Evolutionary conservation across 2,888 invertebrate species (phyloP).

Genomic region (Chironomus tentans): DNA sequence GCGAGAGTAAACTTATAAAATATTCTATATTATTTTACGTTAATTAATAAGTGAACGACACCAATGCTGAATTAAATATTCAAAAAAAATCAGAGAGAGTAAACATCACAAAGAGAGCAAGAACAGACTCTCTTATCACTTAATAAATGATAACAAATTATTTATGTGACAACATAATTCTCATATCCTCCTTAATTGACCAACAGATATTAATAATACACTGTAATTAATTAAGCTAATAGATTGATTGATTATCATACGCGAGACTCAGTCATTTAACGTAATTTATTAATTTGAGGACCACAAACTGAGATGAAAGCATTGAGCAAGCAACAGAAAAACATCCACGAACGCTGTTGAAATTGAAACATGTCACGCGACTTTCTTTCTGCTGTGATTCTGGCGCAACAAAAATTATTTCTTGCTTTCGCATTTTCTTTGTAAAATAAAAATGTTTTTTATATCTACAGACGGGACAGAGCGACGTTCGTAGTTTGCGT

Average conservation of each 20-base stretch:
- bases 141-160: background rate
- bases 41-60: too few relatives aligned
- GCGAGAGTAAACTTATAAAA: too few relatives aligned
- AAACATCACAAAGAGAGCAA: too few relatives aligned
- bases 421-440: background rate
- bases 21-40: too few relatives aligned
- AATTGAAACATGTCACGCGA: background rate
- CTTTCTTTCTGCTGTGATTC: background rate
- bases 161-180: background rate
- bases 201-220: background rate
- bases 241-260: slow-evolving; percentile 10
- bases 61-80: too few relatives aligned
- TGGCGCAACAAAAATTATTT: slow-evolving; percentile 15
- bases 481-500: background rate
- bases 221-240: slow-evolving; percentile 6
- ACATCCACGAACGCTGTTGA: background rate
- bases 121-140: too few relatives aligned
- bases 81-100: too few relatives aligned
- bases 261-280: background rate
- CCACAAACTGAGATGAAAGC: background rate
- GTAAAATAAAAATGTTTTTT: too few relatives aligned
- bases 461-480: too few relatives aligned
- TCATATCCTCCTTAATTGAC: background rate
- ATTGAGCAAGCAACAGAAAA: background rate
- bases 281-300: slow-evolving; percentile 2